A percentile compares a stretch with the other conserved stretches of the same genome.
These are phyloP conservation scores for Vanessa atalanta DNA, from an alignment of 1,140 invertebrate species.

Conservation along the genomic window DNA sequence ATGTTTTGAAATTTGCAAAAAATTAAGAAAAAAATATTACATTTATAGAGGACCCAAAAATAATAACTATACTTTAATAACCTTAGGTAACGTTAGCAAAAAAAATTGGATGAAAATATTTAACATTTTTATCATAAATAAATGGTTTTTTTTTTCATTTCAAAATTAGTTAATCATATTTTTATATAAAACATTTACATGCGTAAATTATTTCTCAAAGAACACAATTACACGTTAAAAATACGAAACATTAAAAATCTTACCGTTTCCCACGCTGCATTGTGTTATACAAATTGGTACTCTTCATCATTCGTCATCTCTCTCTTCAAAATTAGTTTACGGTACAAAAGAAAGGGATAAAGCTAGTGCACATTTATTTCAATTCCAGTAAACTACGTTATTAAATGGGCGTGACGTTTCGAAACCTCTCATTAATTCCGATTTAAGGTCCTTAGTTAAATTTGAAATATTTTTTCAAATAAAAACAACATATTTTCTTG, in stretches of 20 bases:
- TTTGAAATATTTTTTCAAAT: neutral
- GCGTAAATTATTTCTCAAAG: slow-evolving; percentile 10
- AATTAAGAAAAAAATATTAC: too few species aligned
- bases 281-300: slow-evolving; percentile 42
- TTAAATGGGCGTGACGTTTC: slow-evolving; percentile 60
- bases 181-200: neutral
- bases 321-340: slow-evolving; percentile 35
- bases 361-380: slow-evolving; percentile 46
- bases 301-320: slow-evolving; percentile 43
- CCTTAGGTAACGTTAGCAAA: too few species aligned
- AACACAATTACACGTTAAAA: slow-evolving; percentile 21
- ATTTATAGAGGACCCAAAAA: too few species aligned
- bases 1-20: too few species aligned
- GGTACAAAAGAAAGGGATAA: slow-evolving; percentile 41
- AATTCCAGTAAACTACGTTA: slow-evolving; percentile 56
- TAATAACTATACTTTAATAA: too few species aligned
- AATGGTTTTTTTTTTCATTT: too few species aligned
- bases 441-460: slow-evolving; percentile 50
- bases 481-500: neutral
- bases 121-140: too few species aligned
- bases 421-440: slow-evolving; percentile 65
- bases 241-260: slow-evolving; percentile 17
- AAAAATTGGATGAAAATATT: too few species aligned
- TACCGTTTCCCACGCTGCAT: slow-evolving; percentile 47
- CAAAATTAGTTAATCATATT: neutral